A percentile compares a stretch with the other conserved stretches of the same genome.
These are phyloP conservation scores for Rana temporaria DNA, from an alignment of 2,113 vertebrate species.

Conservation along the genomic window DNA sequence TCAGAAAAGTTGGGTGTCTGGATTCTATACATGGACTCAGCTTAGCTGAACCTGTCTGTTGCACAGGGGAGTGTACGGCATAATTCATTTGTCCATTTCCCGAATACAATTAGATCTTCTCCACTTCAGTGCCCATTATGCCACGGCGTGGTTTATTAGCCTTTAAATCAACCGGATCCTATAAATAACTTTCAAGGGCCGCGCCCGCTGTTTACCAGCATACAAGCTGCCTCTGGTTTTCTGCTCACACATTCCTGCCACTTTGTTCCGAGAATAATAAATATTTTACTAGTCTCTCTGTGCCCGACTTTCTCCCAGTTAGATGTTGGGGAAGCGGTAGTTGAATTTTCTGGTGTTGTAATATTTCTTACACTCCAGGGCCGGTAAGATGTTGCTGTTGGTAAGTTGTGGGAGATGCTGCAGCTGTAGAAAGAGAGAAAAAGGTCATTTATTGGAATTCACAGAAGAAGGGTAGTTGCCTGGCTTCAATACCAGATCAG, in stretches of 20 bases:
- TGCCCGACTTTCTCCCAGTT: conserved; percentile 30
- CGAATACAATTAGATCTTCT: conserved; percentile 5
- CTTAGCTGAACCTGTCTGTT: too few species aligned
- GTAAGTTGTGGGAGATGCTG: conserved; percentile 91
- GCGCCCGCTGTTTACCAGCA: conserved; percentile 25
- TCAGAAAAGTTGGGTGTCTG: too few species aligned
- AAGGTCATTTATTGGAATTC: too few species aligned
- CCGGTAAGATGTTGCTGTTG: conserved; percentile 81
- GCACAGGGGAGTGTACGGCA: background rate
- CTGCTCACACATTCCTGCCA: conserved; percentile 34
- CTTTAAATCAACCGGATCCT: conserved; percentile 4
- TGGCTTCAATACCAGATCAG: too few species aligned
- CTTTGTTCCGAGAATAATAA: conserved; percentile 40
- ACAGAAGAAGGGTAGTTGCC: too few species aligned
- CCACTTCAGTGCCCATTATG: background rate
- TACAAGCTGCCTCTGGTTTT: conserved; percentile 17
- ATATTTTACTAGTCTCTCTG: conserved; percentile 42
- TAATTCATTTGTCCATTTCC: background rate
- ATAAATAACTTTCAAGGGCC: conserved; percentile 41
- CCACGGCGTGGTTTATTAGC: conserved; percentile 16
- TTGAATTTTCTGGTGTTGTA: conserved; percentile 82
- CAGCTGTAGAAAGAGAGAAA: conserved; percentile 48
- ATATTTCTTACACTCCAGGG: conserved; percentile 86
- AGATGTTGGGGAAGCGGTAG: conserved; percentile 93
- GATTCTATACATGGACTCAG: too few species aligned